These are phyloP conservation scores for Chloroclysta siterata DNA, from an alignment of 2,888 invertebrate species.

Conservation along the genomic window DNA sequence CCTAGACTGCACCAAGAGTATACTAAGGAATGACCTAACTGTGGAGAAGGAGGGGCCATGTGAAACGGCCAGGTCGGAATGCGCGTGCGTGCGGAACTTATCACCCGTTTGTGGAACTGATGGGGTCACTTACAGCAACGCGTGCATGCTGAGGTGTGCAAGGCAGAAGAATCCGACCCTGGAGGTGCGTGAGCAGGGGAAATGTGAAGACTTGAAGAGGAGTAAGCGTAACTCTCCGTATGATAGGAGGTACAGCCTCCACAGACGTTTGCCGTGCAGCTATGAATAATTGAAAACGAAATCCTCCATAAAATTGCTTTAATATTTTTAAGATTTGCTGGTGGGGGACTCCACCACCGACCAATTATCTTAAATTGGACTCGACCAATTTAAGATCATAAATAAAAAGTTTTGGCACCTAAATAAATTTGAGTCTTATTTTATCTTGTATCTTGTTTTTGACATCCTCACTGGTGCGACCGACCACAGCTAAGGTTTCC, in stretches of 20 bases:
- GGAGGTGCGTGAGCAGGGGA: constrained; percentile 21
- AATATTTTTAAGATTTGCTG: not conserved
- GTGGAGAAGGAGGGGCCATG: constrained; percentile 13
- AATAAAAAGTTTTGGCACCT: too few species aligned
- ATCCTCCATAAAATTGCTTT: not conserved
- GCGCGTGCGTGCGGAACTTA: constrained; percentile 6
- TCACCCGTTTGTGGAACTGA: constrained; percentile 32
- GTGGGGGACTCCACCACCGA: too few species aligned
- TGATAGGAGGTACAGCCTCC: constrained; percentile 7
- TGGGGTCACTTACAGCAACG: constrained; percentile 28
- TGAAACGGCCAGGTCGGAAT: not conserved
- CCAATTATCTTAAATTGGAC: too few species aligned
- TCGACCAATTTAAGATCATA: too few species aligned
- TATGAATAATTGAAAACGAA: not conserved
- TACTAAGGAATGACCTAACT: constrained; percentile 15
- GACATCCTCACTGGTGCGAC: too few species aligned
- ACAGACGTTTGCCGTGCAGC: constrained; percentile 11
- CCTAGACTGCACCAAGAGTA: constrained; percentile 25
- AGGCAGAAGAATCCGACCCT: constrained; percentile 15
- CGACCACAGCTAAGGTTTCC: too few species aligned
- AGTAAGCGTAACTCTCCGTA: constrained; percentile 17
- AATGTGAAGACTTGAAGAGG: constrained; percentile 17
- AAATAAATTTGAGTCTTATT: too few species aligned
- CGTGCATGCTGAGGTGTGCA: constrained; percentile 29
- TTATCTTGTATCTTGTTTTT: too few species aligned